Conservation (phyloP, 2,888 invertebrate genomes). For the Tiphia femorata region DNA sequence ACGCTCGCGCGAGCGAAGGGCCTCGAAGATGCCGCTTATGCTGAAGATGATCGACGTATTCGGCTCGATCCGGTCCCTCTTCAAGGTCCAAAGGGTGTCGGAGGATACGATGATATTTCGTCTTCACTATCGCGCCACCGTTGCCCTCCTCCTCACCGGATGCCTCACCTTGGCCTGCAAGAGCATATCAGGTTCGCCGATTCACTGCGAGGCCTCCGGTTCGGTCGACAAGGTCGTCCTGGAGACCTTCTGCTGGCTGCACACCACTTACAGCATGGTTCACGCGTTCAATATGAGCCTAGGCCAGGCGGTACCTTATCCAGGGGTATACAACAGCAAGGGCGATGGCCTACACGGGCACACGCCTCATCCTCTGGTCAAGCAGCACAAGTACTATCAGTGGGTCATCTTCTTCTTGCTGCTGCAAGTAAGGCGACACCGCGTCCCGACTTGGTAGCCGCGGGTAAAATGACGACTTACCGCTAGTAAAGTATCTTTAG, state of each 20-base stretch:
- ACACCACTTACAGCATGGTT: conserved; percentile 89
- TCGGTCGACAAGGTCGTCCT: conserved; percentile 79
- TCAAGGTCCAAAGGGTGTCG: conserved; percentile 62
- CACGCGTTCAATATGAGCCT: conserved; percentile 76
- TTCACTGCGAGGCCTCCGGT: conserved; percentile 68
- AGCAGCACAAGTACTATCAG: conserved; percentile 73
- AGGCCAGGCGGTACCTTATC: conserved; percentile 79
- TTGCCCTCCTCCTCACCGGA: conserved; percentile 70
- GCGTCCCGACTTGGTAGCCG: no score
- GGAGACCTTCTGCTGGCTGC: conserved; percentile 94
- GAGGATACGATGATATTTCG: conserved; percentile 71
- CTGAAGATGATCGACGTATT: conserved; percentile 67
- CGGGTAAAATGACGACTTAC: no score
- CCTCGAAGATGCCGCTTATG: conserved; percentile 65
- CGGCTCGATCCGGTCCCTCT: conserved; percentile 64
- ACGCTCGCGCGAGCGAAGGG: no score
- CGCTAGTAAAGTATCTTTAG: no score
- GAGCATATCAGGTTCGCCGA: conserved; percentile 67
- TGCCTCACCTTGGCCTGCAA: conserved; percentile 71
- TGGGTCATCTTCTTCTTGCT: conserved; percentile 75
- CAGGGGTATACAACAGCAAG: conserved; percentile 79
- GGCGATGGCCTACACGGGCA: conserved; percentile 71
- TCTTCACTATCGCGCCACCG: conserved; percentile 71
- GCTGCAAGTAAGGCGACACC: conserved; percentile 70
- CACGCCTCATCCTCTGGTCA: conserved; percentile 65